These are phyloP conservation scores for Oreamnos americanus DNA, from an alignment of 2,113 vertebrate genomes.

Conservation along the genomic window DNA sequence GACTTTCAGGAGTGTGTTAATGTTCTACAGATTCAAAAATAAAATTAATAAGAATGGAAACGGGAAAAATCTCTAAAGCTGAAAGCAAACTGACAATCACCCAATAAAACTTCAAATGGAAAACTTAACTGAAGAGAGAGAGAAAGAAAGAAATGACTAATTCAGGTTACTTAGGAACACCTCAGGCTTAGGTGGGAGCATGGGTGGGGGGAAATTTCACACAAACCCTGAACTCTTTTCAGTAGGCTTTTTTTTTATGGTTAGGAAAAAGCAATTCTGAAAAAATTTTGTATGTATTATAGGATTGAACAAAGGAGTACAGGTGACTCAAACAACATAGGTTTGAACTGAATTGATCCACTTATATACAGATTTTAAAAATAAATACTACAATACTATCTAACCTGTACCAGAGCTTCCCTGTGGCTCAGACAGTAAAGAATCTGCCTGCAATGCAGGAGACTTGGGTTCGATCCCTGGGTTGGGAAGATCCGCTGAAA, in stretches of 20 bases:
- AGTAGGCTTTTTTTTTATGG: background rate
- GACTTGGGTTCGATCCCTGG: background rate
- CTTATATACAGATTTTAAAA: background rate
- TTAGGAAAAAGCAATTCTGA: background rate
- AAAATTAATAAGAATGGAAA: background rate
- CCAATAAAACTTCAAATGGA: background rate
- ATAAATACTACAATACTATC: background rate
- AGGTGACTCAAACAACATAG: background rate
- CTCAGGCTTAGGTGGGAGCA: background rate
- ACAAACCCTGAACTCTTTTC: background rate
- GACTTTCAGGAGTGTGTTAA: background rate
- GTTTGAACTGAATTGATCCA: background rate
- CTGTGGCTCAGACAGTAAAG: background rate
- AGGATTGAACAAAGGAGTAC: background rate
- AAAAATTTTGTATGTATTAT: background rate
- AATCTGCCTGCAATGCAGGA: background rate
- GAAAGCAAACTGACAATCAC: background rate
- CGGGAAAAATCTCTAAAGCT: background rate
- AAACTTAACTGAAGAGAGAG: background rate
- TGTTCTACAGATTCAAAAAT: background rate
- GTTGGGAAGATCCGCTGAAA: background rate
- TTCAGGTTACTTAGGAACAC: background rate
- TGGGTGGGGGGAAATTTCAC: background rate
- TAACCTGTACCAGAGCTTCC: background rate
- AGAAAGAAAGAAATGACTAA: background rate